Evolutionary conservation across 2,888 invertebrate species (phyloP), one percentile per base, ranked within the genome.

Genomic region (Sphaeridia pumilis): DNA sequence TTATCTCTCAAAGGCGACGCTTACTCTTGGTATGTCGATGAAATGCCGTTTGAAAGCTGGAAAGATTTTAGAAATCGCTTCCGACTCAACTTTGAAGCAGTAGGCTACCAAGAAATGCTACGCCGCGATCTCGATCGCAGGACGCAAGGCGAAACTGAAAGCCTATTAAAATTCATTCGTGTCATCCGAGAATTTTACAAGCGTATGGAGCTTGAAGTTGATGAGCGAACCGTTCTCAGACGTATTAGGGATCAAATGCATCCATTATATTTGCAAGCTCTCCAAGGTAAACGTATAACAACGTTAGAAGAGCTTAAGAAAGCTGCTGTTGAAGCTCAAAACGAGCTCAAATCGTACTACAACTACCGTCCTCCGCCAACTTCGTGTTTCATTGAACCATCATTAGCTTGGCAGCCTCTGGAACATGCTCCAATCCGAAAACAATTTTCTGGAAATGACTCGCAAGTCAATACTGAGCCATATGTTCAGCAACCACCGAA

Each of bases 111-210:
- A 5, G 54, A 43, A 2, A 52, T 56, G n/a, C 26, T 58, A 7
- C 36, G 43, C 12, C 22, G 50, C 14, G 58, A 58, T 21, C 28
- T 58, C 1, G 54, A 58, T 34, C 31, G 36, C 4, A 34, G 58
- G 1, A 51, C 26, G 17, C 58, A 56, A 38, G 58, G 58, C 3
- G 45, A 54, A 1, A 54, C 51, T 34, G 58, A 56, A 28, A 31
- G 31, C 31, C 14, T 31, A 31, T 10, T 14, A 10, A 31, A 31
- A 14, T 31, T 31, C 31, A 31, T 31, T 14, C 31, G 31, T 10
- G 31, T 31, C 7, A 31, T 31, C 7, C 31, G 31, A 7, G 31
- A 31, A 14, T 31, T 10, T 31, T 31, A 31, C 14, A 7, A 31
- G 7, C 31, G 31, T 7, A 7, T 31, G 7, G 31, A 31, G 14